These are phyloP conservation scores for Macropodus opercularis DNA, from an alignment of 2,797 vertebrate species.

Conservation along the genomic window DNA sequence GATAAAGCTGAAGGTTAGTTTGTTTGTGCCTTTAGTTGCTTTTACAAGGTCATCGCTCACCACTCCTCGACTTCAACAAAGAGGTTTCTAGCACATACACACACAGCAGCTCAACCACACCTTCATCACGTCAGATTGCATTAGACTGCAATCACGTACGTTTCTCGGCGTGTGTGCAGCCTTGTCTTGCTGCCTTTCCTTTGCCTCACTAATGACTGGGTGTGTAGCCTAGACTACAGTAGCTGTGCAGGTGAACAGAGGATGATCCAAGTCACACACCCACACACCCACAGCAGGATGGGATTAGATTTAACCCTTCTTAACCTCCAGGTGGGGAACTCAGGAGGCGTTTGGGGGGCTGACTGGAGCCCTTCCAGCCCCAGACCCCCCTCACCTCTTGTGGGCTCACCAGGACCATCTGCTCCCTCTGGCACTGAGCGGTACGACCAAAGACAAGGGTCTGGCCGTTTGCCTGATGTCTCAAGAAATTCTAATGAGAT, in stretches of 20 bases:
- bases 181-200: slow-evolving; percentile 16
- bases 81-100: background rate
- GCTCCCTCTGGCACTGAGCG: slow-evolving; percentile 52
- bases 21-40: no score
- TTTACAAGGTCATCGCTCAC: no score
- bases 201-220: slow-evolving; percentile 15
- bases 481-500: slow-evolving; percentile 5
- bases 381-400: slow-evolving; percentile 55
- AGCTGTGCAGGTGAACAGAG: slow-evolving; percentile 33
- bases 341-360: slow-evolving; percentile 13
- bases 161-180: background rate
- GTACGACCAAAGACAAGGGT: slow-evolving; percentile 21
- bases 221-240: slow-evolving; percentile 57
- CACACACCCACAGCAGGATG: slow-evolving; percentile 38
- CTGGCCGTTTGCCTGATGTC: slow-evolving; percentile 31
- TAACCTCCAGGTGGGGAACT: slow-evolving; percentile 63
- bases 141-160: background rate
- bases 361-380: slow-evolving; percentile 47
- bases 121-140: background rate
- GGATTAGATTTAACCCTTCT: slow-evolving; percentile 74
- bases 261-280: slow-evolving; percentile 40
- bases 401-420: slow-evolving; percentile 66
- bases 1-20: no score
- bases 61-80: no score
- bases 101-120: no score